A percentile compares a stretch with the other conserved stretches of the same genome.
Evolutionary conservation across 1,140 invertebrate genomes (phyloP).

Genomic region (Lineus longissimus): DNA sequence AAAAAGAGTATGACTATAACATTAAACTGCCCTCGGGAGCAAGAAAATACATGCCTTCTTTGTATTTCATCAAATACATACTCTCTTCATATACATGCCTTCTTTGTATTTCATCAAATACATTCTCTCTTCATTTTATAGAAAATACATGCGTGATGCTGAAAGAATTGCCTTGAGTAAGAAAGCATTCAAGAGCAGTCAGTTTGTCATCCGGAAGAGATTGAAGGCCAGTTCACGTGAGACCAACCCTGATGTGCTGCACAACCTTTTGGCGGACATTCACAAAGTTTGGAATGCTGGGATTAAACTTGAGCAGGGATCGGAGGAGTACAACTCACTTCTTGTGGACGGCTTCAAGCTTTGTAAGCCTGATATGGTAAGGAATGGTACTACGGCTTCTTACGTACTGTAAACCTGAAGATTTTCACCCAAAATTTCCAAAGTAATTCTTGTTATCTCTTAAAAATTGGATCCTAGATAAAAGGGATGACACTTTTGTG

Average conservation of each 20-base stretch:
- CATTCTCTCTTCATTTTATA: conserved; percentile 42
- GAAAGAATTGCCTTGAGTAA: conserved; percentile 73
- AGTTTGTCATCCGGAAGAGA: conserved; percentile 17
- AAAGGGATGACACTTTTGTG: no score
- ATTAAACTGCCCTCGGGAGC: no score
- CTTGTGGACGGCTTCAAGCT: conserved; percentile 26
- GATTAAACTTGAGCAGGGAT: conserved; percentile 18
- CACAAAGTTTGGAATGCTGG: conserved; percentile 27
- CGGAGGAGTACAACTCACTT: conserved; percentile 19
- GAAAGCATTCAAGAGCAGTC: conserved; percentile 58
- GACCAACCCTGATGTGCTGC: conserved; percentile 9
- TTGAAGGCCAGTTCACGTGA: conserved; percentile 19
- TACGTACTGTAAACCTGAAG: no score
- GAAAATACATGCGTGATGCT: conserved; percentile 74
- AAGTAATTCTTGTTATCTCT: no score
- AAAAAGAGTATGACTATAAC: not conserved
- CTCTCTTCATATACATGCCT: conserved; percentile 22
- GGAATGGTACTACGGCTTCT: not conserved
- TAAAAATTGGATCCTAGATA: no score
- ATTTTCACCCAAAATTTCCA: no score
- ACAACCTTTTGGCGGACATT: conserved; percentile 24
- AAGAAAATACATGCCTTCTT: not conserved
- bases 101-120: not conserved
- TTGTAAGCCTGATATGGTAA: not conserved
- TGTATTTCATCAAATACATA: not conserved